Conservation (phyloP, 2,888 invertebrate genomes). For the Melinaea menophilus region DNA sequence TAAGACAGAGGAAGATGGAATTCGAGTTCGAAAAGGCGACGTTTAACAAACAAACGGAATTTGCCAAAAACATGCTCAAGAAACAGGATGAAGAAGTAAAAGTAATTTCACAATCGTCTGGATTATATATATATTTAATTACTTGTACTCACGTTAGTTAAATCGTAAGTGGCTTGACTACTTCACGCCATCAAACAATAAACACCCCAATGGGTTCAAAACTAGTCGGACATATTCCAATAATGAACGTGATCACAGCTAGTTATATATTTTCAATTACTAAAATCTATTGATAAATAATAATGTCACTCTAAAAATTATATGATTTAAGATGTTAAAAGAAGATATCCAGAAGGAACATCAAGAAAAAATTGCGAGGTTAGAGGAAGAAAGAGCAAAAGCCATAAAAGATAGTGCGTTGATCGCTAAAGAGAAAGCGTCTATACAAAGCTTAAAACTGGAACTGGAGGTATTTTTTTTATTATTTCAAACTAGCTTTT, state of each 20-base stretch:
- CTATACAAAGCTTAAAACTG: constrained; percentile 57
- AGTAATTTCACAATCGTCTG: constrained; percentile 54
- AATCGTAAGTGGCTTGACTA: too few species aligned
- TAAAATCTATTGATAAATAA: not conserved
- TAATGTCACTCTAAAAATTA: not conserved
- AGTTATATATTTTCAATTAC: not conserved
- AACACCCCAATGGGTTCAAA: too few species aligned
- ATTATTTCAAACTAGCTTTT: too few species aligned
- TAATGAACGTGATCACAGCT: too few species aligned
- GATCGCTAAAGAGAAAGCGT: constrained; percentile 60
- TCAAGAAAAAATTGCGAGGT: constrained; percentile 58
- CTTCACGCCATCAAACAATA: too few species aligned
- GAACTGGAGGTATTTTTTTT: constrained; percentile 57
- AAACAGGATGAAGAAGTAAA: constrained; percentile 79
- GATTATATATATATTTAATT: not conserved
- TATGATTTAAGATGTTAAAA: constrained; percentile 49
- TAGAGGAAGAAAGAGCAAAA: constrained; percentile 63
- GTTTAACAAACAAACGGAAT: constrained; percentile 79
- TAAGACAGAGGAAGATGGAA: constrained; percentile 79
- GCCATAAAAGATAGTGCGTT: constrained; percentile 53
- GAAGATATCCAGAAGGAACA: constrained; percentile 69
- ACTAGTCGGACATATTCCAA: too few species aligned
- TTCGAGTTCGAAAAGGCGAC: constrained; percentile 80
- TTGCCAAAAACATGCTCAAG: constrained; percentile 74
- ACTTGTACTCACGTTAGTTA: too few species aligned